phyloP scores from a whole-genome alignment of 2,888 invertebrate species.

The Spatulosminthurus flaviceps region DNA sequence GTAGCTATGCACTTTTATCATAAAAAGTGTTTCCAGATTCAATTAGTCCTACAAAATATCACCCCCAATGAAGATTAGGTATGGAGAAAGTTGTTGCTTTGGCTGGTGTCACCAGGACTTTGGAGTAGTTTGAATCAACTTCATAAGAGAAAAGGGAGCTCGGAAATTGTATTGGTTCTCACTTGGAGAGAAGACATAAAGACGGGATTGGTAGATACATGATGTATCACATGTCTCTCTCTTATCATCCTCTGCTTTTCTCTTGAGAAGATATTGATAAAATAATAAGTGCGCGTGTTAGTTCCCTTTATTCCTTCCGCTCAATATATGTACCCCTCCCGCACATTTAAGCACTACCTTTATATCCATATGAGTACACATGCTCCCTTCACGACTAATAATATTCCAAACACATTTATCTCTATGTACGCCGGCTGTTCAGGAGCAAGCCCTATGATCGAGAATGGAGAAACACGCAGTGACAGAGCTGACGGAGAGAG shows the following conservation, averaged over 20 bases:
- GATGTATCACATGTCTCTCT: constrained; percentile 45
- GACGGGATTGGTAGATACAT: constrained; percentile 21
- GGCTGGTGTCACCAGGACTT: too few relatives aligned
- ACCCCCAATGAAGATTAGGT: too few relatives aligned
- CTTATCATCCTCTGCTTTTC: constrained; percentile 40
- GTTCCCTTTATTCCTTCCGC: not conserved
- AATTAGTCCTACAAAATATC: too few relatives aligned
- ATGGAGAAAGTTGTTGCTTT: too few relatives aligned
- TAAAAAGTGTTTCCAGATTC: too few relatives aligned
- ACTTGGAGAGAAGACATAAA: constrained; percentile 6
- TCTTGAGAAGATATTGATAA: constrained; percentile 40
- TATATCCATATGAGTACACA: too few relatives aligned
- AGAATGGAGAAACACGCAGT: not conserved
- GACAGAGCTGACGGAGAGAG: not conserved
- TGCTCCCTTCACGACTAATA: constrained; percentile 21
- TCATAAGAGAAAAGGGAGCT: not conserved
- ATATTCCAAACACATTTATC: constrained; percentile 45
- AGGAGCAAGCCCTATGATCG: not conserved
- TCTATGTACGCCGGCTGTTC: constrained; percentile 6
- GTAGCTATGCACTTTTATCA: too few relatives aligned
- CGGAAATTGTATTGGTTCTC: not conserved
- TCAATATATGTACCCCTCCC: not conserved
- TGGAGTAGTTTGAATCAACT: too few relatives aligned
- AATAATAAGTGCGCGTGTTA: constrained; percentile 38
- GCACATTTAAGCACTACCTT: not conserved